A percentile compares a stretch with the other conserved stretches of the same genome.
Conservation (phyloP, 1,140 invertebrate species). For the Dendroctonus ponderosae region DNA sequence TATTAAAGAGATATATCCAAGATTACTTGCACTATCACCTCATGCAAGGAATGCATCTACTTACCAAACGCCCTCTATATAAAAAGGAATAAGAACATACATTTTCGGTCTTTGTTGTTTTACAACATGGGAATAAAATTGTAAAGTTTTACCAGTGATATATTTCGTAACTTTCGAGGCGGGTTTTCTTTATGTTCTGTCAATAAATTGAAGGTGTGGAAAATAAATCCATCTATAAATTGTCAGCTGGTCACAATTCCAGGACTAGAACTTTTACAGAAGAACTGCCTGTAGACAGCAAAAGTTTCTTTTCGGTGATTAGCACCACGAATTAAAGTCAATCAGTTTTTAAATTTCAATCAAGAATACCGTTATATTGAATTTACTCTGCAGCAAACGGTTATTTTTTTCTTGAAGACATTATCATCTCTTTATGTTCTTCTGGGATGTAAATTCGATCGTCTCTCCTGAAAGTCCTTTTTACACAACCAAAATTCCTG, state of each 20-base stretch:
- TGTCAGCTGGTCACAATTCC: slow-evolving; percentile 21
- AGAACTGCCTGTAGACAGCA: slow-evolving; percentile 27
- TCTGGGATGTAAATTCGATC: slow-evolving; percentile 38
- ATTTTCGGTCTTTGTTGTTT: too few species aligned
- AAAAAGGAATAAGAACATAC: too few species aligned
- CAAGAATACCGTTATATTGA: slow-evolving; percentile 31
- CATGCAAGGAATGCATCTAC: too few species aligned
- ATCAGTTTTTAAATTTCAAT: slow-evolving; percentile 38
- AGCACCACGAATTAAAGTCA: slow-evolving; percentile 4
- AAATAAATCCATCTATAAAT: slow-evolving; percentile 23
- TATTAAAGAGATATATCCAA: too few species aligned
- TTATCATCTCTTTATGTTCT: slow-evolving; percentile 39
- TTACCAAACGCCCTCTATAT: too few species aligned
- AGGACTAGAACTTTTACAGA: slow-evolving; percentile 32
- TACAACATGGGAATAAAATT: too few species aligned
- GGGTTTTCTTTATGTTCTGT: slow-evolving; percentile 6
- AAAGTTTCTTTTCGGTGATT: slow-evolving; percentile 21
- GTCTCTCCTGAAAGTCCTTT: slow-evolving; percentile 35
- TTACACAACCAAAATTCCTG: slow-evolving; percentile 43
- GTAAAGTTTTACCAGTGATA: too few species aligned
- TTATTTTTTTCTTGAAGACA: slow-evolving; percentile 30
- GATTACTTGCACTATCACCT: too few species aligned
- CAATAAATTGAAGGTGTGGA: slow-evolving; percentile 22
- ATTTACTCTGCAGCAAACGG: slow-evolving; percentile 36
- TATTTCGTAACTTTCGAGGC: background rate